These are phyloP conservation scores for Callyntrura sp. DNA, from an alignment of 2,888 invertebrate species.

Conservation along the genomic window DNA sequence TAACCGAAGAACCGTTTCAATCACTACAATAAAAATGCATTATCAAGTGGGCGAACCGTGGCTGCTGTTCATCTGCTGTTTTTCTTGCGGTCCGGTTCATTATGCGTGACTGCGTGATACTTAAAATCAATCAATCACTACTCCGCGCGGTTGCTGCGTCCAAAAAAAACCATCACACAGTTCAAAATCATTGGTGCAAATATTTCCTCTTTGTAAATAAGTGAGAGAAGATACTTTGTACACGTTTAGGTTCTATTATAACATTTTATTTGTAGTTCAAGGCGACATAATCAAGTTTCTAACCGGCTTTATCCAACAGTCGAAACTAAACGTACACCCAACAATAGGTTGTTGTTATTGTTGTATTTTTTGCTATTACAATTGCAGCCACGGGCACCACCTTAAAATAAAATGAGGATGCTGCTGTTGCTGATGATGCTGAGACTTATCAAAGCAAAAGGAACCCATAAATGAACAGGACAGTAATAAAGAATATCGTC, in stretches of 20 bases:
- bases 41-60: background rate
- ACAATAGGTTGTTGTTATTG: slow-evolving; percentile 15
- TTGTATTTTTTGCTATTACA: slow-evolving; percentile 5
- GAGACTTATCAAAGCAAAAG: background rate
- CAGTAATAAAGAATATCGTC: slow-evolving; percentile 7
- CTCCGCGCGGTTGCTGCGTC: background rate
- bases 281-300: slow-evolving; percentile 33
- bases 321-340: background rate
- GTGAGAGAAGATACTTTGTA: slow-evolving; percentile 8
- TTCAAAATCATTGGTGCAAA: background rate
- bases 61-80: slow-evolving; percentile 27
- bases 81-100: slow-evolving; percentile 27
- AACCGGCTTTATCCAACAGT: background rate
- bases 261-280: background rate
- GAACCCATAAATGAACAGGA: background rate
- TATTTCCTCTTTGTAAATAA: background rate
- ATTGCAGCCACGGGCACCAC: slow-evolving; percentile 38
- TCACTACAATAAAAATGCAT: slow-evolving; percentile 19
- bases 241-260: background rate
- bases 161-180: no score
- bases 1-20: background rate
- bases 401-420: slow-evolving; percentile 20
- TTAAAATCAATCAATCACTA: slow-evolving; percentile 62
- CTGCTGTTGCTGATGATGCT: background rate
- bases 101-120: slow-evolving; percentile 58